phyloP scores from a whole-genome alignment of 2,113 vertebrate genomes.

The Mesembrinibis cayennensis region DNA sequence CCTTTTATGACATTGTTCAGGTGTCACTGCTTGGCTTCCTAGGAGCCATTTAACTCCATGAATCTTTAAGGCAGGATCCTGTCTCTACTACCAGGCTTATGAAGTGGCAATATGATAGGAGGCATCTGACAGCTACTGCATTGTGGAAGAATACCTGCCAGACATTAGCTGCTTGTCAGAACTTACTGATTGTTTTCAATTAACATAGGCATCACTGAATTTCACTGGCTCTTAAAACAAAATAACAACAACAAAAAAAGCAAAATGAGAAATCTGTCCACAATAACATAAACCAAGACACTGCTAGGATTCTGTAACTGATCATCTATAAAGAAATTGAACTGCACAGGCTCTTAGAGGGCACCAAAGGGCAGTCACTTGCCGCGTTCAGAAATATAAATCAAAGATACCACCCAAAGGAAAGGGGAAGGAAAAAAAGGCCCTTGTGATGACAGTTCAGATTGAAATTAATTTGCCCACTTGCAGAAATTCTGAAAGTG shows the following conservation, averaged over 20 bases:
- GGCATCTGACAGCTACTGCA: not conserved
- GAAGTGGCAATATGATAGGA: not conserved
- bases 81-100: not conserved
- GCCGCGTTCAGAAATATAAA: conserved; percentile 6
- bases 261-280: not conserved
- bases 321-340: not conserved
- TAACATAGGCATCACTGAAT: not conserved
- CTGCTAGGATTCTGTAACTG: not conserved
- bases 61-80: not conserved
- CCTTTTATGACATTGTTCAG: not conserved
- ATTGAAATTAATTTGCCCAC: conserved; percentile 59
- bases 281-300: not conserved
- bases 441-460: conserved; percentile 50
- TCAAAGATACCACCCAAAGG: conserved; percentile 53
- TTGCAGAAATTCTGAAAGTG: conserved; percentile 57
- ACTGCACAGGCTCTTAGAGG: not conserved
- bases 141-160: not conserved
- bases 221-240: not conserved
- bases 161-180: not conserved
- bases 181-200: not conserved
- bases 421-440: conserved; percentile 22
- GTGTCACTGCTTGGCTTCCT: not conserved
- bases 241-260: not conserved
- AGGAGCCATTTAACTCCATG: not conserved
- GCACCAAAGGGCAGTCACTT: not conserved